Evolutionary conservation across 2,113 vertebrate species (phyloP), one percentile per base, ranked within the genome.

Genomic region (Thamnaconus septentrionalis): DNA sequence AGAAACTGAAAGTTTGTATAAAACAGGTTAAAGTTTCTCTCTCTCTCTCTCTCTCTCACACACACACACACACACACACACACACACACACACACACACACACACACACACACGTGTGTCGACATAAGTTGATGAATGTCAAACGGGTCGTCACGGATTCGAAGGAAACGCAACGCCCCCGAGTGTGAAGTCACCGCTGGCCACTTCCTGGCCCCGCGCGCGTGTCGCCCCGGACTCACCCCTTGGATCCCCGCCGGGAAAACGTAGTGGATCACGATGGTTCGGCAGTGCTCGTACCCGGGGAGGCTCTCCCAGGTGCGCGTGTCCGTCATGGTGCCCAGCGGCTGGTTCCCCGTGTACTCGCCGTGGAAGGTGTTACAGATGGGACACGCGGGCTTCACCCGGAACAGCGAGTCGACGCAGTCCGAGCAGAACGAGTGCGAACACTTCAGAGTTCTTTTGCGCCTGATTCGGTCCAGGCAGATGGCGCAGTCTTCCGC

Each of bases 351-450:
- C 3, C 83, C 76, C 1, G 8, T 62, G 76, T 87, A 75, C 9
- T 76, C 55, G 2, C 83, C 85, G 67, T 84, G 43, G 55, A 60
- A 84, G 7, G 74, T 81, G 73, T 85, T 83, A 59, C 85, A 87
- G 51, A 85, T 54, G 11, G 87, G 81, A 65, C 83, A 87, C 0
- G 81, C 81, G 0, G 83, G 85, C 4, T 83, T 85, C 0, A 46
- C 49, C n/a, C 31, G 75, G 50, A 87, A 89, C 0, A 78, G 57
- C 0, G 56, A 48, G 41, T 87, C 78, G 39, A 87, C 73, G 10
- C 85, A 89, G 1, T 56, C 61, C 0, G 75, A 53, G 66, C 85
- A 87, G 7, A 86, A 89, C 0, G 78, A 81, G 53, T 87, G 80
- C 3, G 0, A 18, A 49, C 85, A 89, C 12, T 46, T 71, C 3